Percentiles rank a stretch among this genome's conserved stretches.
Evolutionary conservation across 2,797 vertebrate species (phyloP).

Genomic region (Micrastur ruficollis): DNA sequence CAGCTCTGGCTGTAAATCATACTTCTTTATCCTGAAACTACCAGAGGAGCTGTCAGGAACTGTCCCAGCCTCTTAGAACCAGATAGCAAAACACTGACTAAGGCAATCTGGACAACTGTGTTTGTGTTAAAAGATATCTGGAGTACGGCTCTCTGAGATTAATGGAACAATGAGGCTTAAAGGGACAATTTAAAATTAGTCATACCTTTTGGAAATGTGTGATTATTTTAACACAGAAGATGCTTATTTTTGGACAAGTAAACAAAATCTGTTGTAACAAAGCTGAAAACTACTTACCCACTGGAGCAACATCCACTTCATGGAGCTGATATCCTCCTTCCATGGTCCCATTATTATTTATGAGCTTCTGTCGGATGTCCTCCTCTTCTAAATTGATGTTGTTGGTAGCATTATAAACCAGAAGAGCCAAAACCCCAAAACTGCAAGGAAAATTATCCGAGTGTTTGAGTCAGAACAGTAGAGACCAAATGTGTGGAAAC

Average conservation of each 20-base stretch:
- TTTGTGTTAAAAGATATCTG: background rate
- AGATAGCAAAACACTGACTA: background rate
- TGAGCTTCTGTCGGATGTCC: slow-evolving; percentile 76
- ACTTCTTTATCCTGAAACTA: background rate
- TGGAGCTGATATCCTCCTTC: slow-evolving; percentile 69
- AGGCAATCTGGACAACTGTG: background rate
- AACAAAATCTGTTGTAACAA: background rate
- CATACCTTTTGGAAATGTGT: background rate
- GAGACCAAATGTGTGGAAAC: background rate
- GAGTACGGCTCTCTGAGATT: background rate
- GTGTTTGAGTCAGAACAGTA: slow-evolving; percentile 23
- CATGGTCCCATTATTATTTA: slow-evolving; percentile 58
- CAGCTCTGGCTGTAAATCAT: background rate
- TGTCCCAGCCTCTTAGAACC: background rate
- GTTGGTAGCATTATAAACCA: slow-evolving; percentile 80
- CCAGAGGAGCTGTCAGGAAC: background rate
- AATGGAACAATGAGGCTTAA: background rate
- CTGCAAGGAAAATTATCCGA: slow-evolving; percentile 69
- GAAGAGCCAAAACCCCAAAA: slow-evolving; percentile 80
- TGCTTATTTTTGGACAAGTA: background rate
- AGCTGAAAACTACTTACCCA: slow-evolving; percentile 78
- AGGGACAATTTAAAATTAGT: background rate
- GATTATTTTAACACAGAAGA: background rate
- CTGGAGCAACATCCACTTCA: slow-evolving; percentile 67
- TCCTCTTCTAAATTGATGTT: slow-evolving; percentile 77